Percentiles rank a stretch among this genome's conserved stretches.
phyloP scores from a whole-genome alignment of 2,797 vertebrate species.

The Catamblyrhynchus diadema region DNA sequence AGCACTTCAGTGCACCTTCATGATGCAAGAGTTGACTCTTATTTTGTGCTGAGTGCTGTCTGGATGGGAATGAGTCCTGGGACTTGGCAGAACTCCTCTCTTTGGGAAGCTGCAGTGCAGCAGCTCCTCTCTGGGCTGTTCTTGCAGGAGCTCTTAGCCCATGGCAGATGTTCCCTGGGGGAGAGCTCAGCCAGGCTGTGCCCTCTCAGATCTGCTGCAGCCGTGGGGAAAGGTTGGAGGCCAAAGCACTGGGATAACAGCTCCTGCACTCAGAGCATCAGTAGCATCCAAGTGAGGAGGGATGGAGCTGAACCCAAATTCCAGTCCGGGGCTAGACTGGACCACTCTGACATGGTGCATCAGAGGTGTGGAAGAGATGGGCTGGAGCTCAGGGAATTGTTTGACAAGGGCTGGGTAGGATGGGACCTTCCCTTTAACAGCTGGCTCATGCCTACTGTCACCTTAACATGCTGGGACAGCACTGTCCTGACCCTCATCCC shows the following conservation, averaged over 20 bases:
- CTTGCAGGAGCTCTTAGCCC: neutral
- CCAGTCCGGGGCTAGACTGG: neutral
- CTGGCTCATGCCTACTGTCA: fast-evolving
- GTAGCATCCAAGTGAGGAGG: neutral
- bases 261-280: neutral
- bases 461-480: no score
- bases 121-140: neutral
- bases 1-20: neutral
- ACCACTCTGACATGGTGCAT: fast-evolving
- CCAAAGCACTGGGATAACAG: neutral
- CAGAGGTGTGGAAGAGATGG: fast-evolving
- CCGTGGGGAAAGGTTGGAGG: fast-evolving
- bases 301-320: neutral
- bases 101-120: neutral
- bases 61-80: neutral
- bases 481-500: neutral
- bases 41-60: neutral
- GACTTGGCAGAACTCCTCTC: neutral
- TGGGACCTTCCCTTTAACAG: neutral
- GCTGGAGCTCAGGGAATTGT: neutral
- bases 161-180: neutral
- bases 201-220: neutral
- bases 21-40: neutral
- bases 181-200: neutral
- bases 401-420: neutral